Base-by-base conservation (phyloP, 2,888 invertebrate species). In the Hydroisotoma schaefferi region DNA sequence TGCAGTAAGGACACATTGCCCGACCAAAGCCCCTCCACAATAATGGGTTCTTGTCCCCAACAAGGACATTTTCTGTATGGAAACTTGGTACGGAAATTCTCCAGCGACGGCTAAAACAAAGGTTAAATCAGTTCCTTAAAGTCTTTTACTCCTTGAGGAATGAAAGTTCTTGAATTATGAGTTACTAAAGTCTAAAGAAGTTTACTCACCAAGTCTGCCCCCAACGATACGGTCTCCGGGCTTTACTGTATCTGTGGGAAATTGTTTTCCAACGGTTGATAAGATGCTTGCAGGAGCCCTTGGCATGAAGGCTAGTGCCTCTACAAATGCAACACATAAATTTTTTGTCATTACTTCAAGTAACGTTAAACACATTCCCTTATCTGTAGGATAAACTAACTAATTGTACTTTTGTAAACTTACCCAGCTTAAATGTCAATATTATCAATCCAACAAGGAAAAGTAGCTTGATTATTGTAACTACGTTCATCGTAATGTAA, bases 181-280 rank as follows among this genome's bases (percentile, higher is more conserved):
- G 29, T 47, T 46, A 2, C 25, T 6, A 20, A 10, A 10, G 22
- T 26, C 20, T 26, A n/a, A 12, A 46, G 26, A 47, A 2, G 8
- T 38, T 2, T 5, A 15, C n/a, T 10, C 59, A 63, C 63, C 59
- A 28, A 57, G 54, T 53, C 63, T 26, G 22, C 64, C 66, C 38
- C 71, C 71, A 51, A 71, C 68, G 49, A 71, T 70, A 15, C 71
- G 55, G 49, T 68, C 67, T 20, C 68, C 68, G 40, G 65, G 65
- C 33, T 65, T 65, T 2, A 65, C 54, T 55, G 61, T 63, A 43
- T 60, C 52, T 44, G 59, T 55, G 6, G 46, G 48, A 43, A 59
- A 55, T 15, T 63, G 51, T 6, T 61, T 61, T n/a, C 63, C 63
- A 0, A 56, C 53, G 20, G 48, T 38, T 12, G 47, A 43, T 2